Evolutionary conservation across 2,888 invertebrate genomes (phyloP).

Genomic region (Reticulitermes lucifugus): DNA sequence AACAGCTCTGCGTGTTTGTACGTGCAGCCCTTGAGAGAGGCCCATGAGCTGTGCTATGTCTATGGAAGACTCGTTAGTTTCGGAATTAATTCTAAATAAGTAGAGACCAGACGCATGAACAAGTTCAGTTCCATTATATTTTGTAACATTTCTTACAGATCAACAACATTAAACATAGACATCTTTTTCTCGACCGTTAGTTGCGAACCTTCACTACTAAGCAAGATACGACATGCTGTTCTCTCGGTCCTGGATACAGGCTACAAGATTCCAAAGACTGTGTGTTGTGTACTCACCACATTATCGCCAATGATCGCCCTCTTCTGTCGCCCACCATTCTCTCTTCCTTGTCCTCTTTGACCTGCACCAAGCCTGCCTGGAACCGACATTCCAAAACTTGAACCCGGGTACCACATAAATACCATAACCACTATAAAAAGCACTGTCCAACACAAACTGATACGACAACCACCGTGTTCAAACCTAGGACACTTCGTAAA

Average conservation of each 20-base stretch:
- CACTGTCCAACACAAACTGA: constrained; percentile 19
- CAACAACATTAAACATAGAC: too few species aligned
- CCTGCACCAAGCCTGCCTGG: background rate
- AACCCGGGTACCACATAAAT: background rate
- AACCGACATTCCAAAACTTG: constrained; percentile 2
- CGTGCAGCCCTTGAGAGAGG: too few species aligned
- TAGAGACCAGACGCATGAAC: too few species aligned
- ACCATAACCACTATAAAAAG: background rate
- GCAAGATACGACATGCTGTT: background rate
- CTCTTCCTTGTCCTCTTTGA: background rate
- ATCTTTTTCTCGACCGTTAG: background rate
- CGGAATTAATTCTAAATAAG: too few species aligned
- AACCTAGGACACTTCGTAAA: background rate
- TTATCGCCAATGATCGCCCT: constrained; percentile 1
- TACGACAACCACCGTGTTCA: background rate
- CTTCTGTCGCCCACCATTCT: background rate
- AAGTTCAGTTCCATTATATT: too few species aligned
- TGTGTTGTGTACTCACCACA: background rate
- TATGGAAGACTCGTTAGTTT: too few species aligned
- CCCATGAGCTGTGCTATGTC: too few species aligned
- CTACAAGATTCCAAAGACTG: background rate
- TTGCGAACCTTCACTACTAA: background rate
- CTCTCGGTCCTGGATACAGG: background rate
- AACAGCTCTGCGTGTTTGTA: too few species aligned
- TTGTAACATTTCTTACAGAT: too few species aligned